Conservation (phyloP, 2,113 vertebrate genomes). For the Eulemur macaco region DNA sequence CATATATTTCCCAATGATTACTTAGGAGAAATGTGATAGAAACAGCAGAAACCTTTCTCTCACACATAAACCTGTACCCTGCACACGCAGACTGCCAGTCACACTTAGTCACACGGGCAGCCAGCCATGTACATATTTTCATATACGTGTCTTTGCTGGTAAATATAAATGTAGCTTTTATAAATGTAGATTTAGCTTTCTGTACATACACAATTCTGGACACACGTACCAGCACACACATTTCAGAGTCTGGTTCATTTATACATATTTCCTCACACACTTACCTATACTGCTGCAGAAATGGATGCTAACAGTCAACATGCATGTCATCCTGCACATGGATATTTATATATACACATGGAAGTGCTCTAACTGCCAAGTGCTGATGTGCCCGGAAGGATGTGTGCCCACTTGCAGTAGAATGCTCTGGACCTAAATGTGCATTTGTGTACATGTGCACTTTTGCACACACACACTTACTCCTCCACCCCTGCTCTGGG, state of each 20-base stretch:
- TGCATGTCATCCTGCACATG: background rate
- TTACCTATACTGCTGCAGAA: background rate
- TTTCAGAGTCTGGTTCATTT: background rate
- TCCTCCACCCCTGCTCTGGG: background rate
- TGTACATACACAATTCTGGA: background rate
- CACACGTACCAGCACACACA: background rate
- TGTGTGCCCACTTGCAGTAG: no score
- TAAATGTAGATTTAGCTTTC: background rate
- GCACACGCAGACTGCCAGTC: background rate
- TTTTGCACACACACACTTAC: background rate
- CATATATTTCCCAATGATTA: constrained; percentile 61
- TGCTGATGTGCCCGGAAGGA: background rate
- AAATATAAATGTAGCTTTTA: background rate
- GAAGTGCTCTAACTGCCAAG: background rate
- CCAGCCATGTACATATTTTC: background rate
- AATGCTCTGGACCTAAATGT: background rate
- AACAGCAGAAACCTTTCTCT: constrained; percentile 18
- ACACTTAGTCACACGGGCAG: background rate
- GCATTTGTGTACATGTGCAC: background rate
- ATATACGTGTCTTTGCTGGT: background rate
- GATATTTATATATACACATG: background rate
- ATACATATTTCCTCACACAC: background rate
- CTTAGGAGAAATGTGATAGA: constrained; percentile 19
- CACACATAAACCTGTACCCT: background rate
- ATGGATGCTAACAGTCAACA: background rate